phyloP scores from a whole-genome alignment of 2,888 invertebrate genomes.

The Acanthosepion lycidas region DNA sequence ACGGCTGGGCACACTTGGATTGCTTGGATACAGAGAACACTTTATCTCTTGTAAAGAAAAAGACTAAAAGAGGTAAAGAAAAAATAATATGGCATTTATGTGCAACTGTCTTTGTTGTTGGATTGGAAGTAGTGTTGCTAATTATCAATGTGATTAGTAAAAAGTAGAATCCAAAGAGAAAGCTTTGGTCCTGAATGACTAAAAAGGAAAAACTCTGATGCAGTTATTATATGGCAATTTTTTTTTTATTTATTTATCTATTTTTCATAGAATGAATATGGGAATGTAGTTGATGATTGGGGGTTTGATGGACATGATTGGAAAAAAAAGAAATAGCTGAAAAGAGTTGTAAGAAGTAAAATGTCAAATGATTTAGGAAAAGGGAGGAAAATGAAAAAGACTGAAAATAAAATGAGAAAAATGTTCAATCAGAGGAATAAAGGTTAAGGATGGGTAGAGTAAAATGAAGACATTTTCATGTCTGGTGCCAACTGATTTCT shows the following conservation, averaged over 20 bases:
- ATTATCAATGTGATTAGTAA: neutral
- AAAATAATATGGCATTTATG: neutral
- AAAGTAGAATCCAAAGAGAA: neutral
- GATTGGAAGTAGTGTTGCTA: neutral
- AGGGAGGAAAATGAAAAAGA: too few relatives aligned
- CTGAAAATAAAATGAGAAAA: too few relatives aligned
- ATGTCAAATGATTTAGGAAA: too few relatives aligned
- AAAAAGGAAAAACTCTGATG: neutral
- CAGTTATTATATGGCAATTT: neutral
- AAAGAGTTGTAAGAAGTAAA: neutral
- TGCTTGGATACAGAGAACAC: neutral
- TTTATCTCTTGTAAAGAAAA: neutral
- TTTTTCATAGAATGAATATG: neutral
- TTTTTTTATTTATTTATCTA: neutral
- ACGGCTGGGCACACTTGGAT: neutral
- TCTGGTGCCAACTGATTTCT: too few relatives aligned
- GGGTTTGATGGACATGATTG: neutral
- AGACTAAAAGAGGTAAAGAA: neutral
- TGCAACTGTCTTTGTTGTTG: neutral
- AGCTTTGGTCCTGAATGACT: neutral
- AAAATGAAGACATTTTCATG: too few relatives aligned
- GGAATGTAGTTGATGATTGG: neutral
- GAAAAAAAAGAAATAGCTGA: neutral
- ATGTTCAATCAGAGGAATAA: too few relatives aligned
- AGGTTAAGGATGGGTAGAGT: too few relatives aligned